Conservation (phyloP, 1,140 invertebrate genomes). For the Sycobia sp. region DNA sequence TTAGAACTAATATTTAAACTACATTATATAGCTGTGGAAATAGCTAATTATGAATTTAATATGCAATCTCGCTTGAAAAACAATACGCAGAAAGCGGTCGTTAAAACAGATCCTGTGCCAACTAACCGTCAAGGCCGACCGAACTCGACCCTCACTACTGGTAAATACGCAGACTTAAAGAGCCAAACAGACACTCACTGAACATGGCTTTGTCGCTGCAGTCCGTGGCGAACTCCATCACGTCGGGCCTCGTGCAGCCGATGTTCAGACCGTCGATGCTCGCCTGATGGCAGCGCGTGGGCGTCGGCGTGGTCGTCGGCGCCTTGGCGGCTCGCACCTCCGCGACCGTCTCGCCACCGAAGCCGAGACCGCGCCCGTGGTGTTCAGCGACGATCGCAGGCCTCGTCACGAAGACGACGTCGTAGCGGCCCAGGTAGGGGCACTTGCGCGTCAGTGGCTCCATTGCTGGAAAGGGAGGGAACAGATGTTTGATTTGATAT, state of each 20-base stretch:
- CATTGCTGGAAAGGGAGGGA: constrained; percentile 48
- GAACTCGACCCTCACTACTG: no score
- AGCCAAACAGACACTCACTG: no score
- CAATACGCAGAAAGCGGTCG: no score
- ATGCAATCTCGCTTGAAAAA: no score
- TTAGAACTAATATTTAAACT: no score
- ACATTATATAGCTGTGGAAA: no score
- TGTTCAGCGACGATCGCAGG: background rate
- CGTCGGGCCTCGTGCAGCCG: constrained; percentile 54
- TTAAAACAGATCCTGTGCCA: no score
- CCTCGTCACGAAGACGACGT: constrained; percentile 50
- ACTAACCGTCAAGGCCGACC: no score
- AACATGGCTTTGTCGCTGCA: constrained; percentile 54
- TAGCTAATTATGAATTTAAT: no score
- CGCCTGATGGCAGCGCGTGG: constrained; percentile 47
- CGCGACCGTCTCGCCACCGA: constrained; percentile 43
- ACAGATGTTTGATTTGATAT: no score
- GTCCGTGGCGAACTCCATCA: constrained; percentile 55
- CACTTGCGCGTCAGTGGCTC: constrained; percentile 53
- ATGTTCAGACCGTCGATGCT: constrained; percentile 52
- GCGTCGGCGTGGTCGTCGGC: constrained; percentile 40
- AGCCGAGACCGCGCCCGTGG: constrained; percentile 20
- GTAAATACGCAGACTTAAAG: no score
- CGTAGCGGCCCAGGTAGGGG: constrained; percentile 53
- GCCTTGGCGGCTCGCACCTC: constrained; percentile 43